Percentiles rank a stretch among this genome's conserved stretches.
These are phyloP conservation scores for Episyrphus balteatus DNA, from an alignment of 1,140 invertebrate genomes.

Conservation along the genomic window DNA sequence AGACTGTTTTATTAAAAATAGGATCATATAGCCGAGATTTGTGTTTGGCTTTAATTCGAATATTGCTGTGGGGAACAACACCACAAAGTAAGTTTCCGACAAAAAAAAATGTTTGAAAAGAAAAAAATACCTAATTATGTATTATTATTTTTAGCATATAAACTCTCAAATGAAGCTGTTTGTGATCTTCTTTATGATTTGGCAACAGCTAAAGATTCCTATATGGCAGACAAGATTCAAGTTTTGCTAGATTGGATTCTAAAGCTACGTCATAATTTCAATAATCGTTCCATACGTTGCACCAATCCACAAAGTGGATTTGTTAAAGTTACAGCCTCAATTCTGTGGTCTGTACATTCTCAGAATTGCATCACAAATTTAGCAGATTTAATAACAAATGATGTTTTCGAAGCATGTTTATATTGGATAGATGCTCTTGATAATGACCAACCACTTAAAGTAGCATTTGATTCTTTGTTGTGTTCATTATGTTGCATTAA, in stretches of 20 bases:
- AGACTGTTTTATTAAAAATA: conserved; percentile 49
- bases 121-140: too few species aligned
- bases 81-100: conserved; percentile 21
- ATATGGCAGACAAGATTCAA: conserved; percentile 37
- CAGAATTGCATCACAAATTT: conserved; percentile 49
- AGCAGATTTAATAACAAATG: conserved; percentile 50
- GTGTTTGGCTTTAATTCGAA: conserved; percentile 45
- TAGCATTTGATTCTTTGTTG: conserved; percentile 56
- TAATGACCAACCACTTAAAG: conserved; percentile 59
- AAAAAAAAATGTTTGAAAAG: too few species aligned
- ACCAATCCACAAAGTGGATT: conserved; percentile 36
- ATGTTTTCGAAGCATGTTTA: conserved; percentile 62
- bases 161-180: conserved; percentile 49
- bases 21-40: conserved; percentile 48
- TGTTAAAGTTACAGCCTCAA: conserved; percentile 55
- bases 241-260: conserved; percentile 30
- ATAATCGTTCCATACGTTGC: conserved; percentile 18
- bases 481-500: conserved; percentile 76
- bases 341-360: conserved; percentile 68
- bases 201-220: conserved; percentile 47
- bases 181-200: conserved; percentile 69
- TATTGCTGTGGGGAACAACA: conserved; percentile 45
- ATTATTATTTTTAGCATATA: conserved; percentile 19
- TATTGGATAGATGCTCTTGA: conserved; percentile 60
- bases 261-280: conserved; percentile 27